Percentiles rank a stretch among this genome's conserved stretches.
Conservation (phyloP, 2,888 invertebrate genomes). For the Agrotis segetum region DNA sequence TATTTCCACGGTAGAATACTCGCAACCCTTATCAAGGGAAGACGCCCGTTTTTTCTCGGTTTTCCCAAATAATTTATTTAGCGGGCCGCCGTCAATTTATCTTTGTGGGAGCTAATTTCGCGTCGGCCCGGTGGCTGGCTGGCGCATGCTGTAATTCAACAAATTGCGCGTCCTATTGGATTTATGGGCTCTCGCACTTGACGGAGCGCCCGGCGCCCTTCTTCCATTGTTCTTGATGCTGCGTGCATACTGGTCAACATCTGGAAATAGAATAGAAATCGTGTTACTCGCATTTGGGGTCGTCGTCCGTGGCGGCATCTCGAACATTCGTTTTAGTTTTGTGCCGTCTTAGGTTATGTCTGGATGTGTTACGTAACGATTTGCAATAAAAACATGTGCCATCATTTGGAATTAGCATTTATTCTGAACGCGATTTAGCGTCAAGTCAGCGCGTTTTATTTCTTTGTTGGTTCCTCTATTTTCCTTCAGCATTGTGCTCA, state of each 20-base stretch:
- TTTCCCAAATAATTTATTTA: conserved; percentile 91
- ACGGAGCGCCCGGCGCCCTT: conserved; percentile 86
- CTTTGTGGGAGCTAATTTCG: conserved; percentile 91
- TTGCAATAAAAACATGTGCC: conserved; percentile 49
- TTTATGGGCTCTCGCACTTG: conserved; percentile 89
- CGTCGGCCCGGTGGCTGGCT: conserved; percentile 90
- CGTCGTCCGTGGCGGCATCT: conserved; percentile 59
- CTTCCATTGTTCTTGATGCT: conserved; percentile 86
- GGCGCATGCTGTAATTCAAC: conserved; percentile 91
- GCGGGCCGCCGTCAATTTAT: conserved; percentile 90
- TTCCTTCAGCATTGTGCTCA: conserved; percentile 30
- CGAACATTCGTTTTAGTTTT: conserved; percentile 57
- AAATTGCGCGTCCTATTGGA: conserved; percentile 90
- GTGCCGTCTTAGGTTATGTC: conserved; percentile 52
- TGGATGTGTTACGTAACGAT: conserved; percentile 59
- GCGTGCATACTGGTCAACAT: conserved; percentile 79
- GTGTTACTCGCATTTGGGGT: conserved; percentile 63
- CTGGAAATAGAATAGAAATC: conserved; percentile 70
- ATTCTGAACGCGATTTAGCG: conserved; percentile 19
- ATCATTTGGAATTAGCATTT: conserved; percentile 45
- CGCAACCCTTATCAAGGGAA: conserved; percentile 91
- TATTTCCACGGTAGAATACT: conserved; percentile 82
- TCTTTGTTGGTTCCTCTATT: conserved; percentile 20
- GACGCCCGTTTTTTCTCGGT: conserved; percentile 90
- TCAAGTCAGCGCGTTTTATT: conserved; percentile 37